Base-by-base conservation (phyloP, 1,140 invertebrate species). In the Saccostrea echinata region DNA sequence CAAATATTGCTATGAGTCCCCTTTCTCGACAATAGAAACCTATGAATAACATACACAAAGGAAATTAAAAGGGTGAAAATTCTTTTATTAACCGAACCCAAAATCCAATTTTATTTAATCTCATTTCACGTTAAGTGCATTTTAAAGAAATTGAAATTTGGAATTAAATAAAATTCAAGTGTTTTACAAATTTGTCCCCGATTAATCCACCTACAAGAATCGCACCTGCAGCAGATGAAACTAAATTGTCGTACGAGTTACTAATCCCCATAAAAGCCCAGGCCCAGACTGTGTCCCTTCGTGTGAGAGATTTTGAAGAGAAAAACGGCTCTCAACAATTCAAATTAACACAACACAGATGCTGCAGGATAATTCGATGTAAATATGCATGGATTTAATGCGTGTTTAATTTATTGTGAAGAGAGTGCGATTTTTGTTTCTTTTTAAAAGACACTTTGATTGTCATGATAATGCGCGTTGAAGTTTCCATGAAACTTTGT, bases 71-170 rank as follows among this genome's bases (percentile, higher is more conserved):
- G 27, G 27, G 9, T 80, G 21, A 2, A 24, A 33, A 43, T 24
- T 80, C 18, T 61, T 61, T n/a, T 6, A 24, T 33, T 80, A 18
- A 24, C 81, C n/a, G 30, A 30, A 12, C 81, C 11, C 30, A 53
- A 83, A 83, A 83, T 83, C 24, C 53, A 57, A 84, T 57, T 13
- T 61, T 16, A 21, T 55, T 30, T 84, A 84, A 84, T 84, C 83
- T 33, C 30, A 61, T 64, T 84, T 84, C 83, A 84, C 83, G 52
- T 35, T 18, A 84, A 61, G 3, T 57, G 53, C 52, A 57, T 13
- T 61, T 61, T 18, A 84, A 84, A 61, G 52, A 24, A 35, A 55
- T 55, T 61, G 21, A 33, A 61, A 57, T 30, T 55, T 33, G 27
- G n/a, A 21, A n/a, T 33, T 57, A 12, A 84, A 57, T 33, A 57